phyloP scores from a whole-genome alignment of 2,888 invertebrate genomes.

The Drosophila colorata region DNA sequence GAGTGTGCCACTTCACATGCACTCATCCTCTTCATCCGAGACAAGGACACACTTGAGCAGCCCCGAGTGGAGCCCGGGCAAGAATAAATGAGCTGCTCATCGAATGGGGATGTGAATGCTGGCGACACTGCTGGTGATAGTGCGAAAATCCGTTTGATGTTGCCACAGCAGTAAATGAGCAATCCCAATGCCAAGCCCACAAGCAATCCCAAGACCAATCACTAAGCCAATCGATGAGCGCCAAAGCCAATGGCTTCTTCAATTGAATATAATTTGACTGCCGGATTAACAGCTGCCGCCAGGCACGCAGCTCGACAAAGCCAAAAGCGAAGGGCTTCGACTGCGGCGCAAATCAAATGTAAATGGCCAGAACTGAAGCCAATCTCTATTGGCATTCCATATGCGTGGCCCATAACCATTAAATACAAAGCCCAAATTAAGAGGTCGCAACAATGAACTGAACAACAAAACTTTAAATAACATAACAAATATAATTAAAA shows the following conservation, averaged over 20 bases:
- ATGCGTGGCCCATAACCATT: conserved; percentile 20
- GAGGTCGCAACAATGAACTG: background rate
- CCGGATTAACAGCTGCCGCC: conserved; percentile 53
- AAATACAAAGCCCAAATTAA: conserved; percentile 23
- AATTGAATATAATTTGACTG: conserved; percentile 71
- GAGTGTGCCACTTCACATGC: conserved; percentile 5
- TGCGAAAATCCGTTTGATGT: conserved; percentile 51
- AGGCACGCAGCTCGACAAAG: background rate
- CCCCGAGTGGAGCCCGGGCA: conserved; percentile 15
- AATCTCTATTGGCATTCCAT: conserved; percentile 19
- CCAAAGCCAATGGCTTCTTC: conserved; percentile 55
- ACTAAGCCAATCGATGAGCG: conserved; percentile 43
- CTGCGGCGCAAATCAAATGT: conserved; percentile 53
- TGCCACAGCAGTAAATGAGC: conserved; percentile 50
- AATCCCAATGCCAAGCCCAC: conserved; percentile 14
- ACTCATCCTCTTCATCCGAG: conserved; percentile 3
- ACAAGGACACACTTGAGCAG: conserved; percentile 36
- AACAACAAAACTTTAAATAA: too few relatives aligned
- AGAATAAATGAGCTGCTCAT: conserved; percentile 49
- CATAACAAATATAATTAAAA: background rate
- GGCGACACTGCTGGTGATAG: conserved; percentile 41
- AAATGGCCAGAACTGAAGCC: conserved; percentile 50
- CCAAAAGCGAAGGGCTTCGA: conserved; percentile 3
- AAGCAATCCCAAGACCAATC: conserved; percentile 14
- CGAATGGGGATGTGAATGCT: conserved; percentile 3